Base-by-base conservation (phyloP, 2,888 invertebrate genomes). In the Microctonus hyperodae region DNA sequence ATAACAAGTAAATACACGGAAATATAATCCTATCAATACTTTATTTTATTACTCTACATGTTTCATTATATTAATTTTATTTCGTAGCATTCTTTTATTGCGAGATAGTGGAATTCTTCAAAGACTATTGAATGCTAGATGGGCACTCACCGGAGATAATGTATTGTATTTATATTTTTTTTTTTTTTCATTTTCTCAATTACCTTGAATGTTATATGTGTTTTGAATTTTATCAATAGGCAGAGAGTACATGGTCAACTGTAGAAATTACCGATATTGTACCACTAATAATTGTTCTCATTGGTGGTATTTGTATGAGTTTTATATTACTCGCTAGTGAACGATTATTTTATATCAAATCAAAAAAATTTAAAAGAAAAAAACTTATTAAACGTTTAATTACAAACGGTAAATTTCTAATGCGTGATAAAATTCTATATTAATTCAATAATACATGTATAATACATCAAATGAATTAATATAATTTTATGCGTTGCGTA, bases 31-130 rank as follows among this genome's bases (percentile, higher is more conserved):
- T 31, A 25, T 16, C n/a, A 25, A 22, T 6, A 53, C 50, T 31
- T 56, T 58, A 28, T 37, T 44, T 5, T n/a, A n/a, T 44, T 6
- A 16, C 1, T 16, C 1, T 7, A 1, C 44, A 3, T 16, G 6
- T 40, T 1, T 25, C 7, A 25, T 25, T 37, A 22, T 48, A 40
- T 20, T 25, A 5, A 53, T 11, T 25, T 16, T 53, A 7, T 62
- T 1, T 63, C 68, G 28, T 66, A 83, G 83, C 48, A 79, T 83
- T 55, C 69, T 83, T 6, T 63, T 80, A 65, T 70, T 83, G 71
- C 75, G 78, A 25, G 82, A 84, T 63, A 80, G 81, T 57, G 83
- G 83, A 1, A 71, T 84, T 25, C 73, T 84, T 22, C 80, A 83
- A 48, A 78, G 82, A 23, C 68, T 83, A 9, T 70, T 83, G 3